Percentiles rank a stretch among this genome's conserved stretches.
These are phyloP conservation scores for Empidonax traillii DNA, from an alignment of 2,113 vertebrate species.

Conservation along the genomic window DNA sequence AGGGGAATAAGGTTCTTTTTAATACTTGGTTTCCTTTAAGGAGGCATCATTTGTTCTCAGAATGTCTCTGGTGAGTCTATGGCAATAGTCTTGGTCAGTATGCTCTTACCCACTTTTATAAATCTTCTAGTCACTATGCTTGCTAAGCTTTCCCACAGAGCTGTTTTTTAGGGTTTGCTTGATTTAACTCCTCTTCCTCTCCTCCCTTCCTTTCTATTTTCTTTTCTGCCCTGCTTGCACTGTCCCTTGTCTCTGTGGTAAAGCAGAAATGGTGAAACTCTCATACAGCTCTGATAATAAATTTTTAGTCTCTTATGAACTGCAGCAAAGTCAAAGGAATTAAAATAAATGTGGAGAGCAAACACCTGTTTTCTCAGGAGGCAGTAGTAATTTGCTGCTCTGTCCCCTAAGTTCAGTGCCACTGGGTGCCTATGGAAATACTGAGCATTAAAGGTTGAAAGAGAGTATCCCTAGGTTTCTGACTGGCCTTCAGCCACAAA, in stretches of 20 bases:
- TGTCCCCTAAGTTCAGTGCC: background rate
- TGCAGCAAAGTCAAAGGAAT: background rate
- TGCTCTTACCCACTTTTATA: background rate
- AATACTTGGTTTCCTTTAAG: conserved; percentile 4
- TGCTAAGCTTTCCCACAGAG: background rate
- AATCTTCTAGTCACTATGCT: background rate
- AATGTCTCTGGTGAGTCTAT: background rate
- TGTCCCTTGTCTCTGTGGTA: background rate
- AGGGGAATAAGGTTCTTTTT: background rate
- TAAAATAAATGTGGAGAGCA: background rate
- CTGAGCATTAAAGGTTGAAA: background rate
- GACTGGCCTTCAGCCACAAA: background rate
- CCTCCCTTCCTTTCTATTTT: background rate
- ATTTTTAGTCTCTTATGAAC: background rate
- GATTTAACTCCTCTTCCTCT: background rate
- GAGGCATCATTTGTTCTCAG: background rate
- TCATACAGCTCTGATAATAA: background rate
- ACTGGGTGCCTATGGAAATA: background rate
- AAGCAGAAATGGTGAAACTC: background rate
- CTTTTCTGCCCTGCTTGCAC: background rate
- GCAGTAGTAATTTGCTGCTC: background rate
- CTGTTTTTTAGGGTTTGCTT: background rate
- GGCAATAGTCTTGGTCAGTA: background rate
- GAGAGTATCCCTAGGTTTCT: background rate
- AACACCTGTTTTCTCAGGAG: conserved; percentile 15